Base-by-base conservation (phyloP, 1,140 invertebrate species). In the Drosophila cardini region DNA sequence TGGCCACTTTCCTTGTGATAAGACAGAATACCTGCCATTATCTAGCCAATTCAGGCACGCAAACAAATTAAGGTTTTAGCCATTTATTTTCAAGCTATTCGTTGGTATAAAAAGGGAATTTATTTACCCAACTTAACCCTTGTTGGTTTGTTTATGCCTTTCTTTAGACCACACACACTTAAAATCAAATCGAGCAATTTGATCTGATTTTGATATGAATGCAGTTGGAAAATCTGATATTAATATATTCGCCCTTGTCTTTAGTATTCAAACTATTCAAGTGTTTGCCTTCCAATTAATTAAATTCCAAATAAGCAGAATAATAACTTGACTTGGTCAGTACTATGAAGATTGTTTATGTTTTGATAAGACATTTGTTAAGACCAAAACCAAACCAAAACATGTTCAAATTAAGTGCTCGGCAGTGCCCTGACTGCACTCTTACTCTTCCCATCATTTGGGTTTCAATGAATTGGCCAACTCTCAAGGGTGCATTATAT, bases 231-330 rank as follows among this genome's bases (percentile, higher is more conserved):
- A n/a, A 18, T 60, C 10, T 18, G n/a, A n/a, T 50, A 34, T 52
- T 32, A 18, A 18, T 42, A 32, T 43, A 42, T 26, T 53, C 55
- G n/a, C 15, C 15, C 4, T 15, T 13, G 6, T 18, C 16, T 34
- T 34, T 45, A n/a, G 8, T 18, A 60, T 32, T 26, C 55, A 36
- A 36, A 18, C 38, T 70, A 68, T 30, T 71, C 53, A 87, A 87
- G 72, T 87, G 79, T 73, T 83, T 76, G 64, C 55, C 61, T 83
- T 83, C 79, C 79, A 84, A 87, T 87, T 89, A 83, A 89, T 87
- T 87, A 83, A 80, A 87, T 77, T 69, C 76, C 63, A 65, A 68
- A 57, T 74, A 63, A 15, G 43, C 43, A 42, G 40, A 52, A 43
- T 36, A 76, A 48, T 50, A 48, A 15, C 18, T 48, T 38, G 16